Base-by-base conservation (phyloP, 2,888 invertebrate species). In the Nasonovia ribisnigri region DNA sequence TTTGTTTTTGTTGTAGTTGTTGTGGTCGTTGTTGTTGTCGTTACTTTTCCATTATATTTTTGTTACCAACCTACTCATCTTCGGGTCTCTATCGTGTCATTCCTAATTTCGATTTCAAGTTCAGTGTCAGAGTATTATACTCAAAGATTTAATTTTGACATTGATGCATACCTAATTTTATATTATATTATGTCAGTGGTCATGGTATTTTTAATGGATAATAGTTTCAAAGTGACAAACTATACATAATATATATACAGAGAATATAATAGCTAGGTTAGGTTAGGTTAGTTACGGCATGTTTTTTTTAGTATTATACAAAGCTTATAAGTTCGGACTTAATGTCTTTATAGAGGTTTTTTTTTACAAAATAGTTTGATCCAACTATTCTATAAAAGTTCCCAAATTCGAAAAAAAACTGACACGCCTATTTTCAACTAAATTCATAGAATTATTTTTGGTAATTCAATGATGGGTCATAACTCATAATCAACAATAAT, bases 51-150 rank as follows among this genome's bases (percentile, higher is more conserved):
- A 26, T 60, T 16, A 54, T 36, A 36, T 54, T 54, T 88, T 43
- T 88, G n/a, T 42, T 36, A 4, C 1, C 20, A 20, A 88, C 84
- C 84, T 84, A 91, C 51, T 84, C 43, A 77, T 51, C 26, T n/a
- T n/a, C 42, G 26, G 57, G n/a, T 87, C 20, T 84, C 29, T 48
- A 54, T 84, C 57, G 29, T 29, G 57, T 86, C 42, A 43, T 84
- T 88, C 51, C 24, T 88, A n/a, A 42, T 88, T 84, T 84, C 43
- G 84, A 42, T 93, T 93, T 93, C 93, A 93, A 93, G 93, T 93
- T 93, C 93, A 93, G 84, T 93, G 93, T 90, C 93, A 57, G 77
- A 77, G 77, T 29, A 43, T 84, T 87, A 46, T 11, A 57, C 3
- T 8, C 10, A 60, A 48, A 77, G 42, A 60, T 87, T 77, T 51